These are phyloP conservation scores for Helogale parvula DNA, from an alignment of 2,113 vertebrate species.

Conservation along the genomic window DNA sequence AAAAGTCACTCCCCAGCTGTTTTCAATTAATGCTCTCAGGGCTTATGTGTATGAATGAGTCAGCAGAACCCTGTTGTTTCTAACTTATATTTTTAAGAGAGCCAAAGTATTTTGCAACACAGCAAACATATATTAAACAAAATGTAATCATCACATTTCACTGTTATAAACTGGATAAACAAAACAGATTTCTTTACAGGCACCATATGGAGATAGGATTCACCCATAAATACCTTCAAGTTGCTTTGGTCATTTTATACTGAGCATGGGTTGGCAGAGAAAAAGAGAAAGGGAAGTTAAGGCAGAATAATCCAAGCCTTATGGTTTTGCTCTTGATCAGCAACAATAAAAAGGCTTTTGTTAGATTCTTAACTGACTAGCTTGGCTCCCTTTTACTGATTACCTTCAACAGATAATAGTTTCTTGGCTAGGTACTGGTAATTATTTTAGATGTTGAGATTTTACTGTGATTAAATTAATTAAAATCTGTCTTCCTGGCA, in stretches of 20 bases:
- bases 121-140: conserved; percentile 34
- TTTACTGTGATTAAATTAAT: conserved; percentile 63
- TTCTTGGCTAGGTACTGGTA: conserved; percentile 25
- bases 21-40: neutral
- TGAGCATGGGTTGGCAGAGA: neutral
- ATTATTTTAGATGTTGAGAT: conserved; percentile 70
- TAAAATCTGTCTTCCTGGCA: conserved; percentile 60
- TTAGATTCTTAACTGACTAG: conserved; percentile 18
- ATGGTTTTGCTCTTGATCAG: neutral
- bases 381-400: conserved; percentile 18
- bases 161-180: neutral
- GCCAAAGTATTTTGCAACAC: neutral
- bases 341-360: conserved; percentile 13
- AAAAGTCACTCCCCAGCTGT: neutral
- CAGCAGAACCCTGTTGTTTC: neutral
- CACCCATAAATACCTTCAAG: neutral
- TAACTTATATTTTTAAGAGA: conserved; percentile 30
- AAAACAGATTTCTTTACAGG: conserved; percentile 56
- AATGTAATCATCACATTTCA: neutral
- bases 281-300: neutral
- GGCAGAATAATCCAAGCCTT: neutral
- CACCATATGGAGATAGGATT: conserved; percentile 16
- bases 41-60: conserved; percentile 23
- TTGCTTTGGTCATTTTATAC: neutral
- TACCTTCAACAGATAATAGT: conserved; percentile 53